Evolutionary conservation across 2,113 vertebrate species (phyloP).

Genomic region (Ageneiosus marmoratus): DNA sequence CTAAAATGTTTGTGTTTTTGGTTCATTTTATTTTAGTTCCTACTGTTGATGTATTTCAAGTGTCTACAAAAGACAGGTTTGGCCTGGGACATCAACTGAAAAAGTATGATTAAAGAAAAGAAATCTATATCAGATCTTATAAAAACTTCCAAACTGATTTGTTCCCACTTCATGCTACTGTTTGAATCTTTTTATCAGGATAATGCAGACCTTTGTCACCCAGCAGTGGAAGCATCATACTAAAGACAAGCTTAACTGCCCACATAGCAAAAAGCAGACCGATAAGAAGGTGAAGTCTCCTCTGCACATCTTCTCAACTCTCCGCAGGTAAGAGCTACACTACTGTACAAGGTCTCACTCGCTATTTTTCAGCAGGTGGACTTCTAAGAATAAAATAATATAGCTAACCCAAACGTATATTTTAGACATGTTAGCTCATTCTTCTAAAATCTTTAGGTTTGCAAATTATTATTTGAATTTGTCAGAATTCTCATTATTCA

Average conservation of each 20-base stretch:
- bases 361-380: background rate
- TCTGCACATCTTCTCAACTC: constrained; percentile 87
- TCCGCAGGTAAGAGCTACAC: constrained; percentile 79
- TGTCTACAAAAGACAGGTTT: constrained; percentile 87
- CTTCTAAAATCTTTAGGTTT: background rate
- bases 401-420: background rate
- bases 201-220: constrained; percentile 91
- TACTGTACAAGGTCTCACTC: background rate
- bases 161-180: background rate
- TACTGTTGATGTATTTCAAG: constrained; percentile 89
- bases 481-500: constrained; percentile 7
- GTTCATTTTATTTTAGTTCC: constrained; percentile 69
- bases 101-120: constrained; percentile 73
- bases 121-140: background rate
- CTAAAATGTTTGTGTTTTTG: background rate
- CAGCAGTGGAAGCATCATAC: constrained; percentile 86
- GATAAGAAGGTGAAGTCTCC: constrained; percentile 90
- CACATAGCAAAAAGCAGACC: constrained; percentile 81
- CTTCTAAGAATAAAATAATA: background rate
- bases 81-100: constrained; percentile 88
- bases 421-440: background rate
- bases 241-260: constrained; percentile 83
- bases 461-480: background rate
- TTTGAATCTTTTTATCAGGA: constrained; percentile 64
- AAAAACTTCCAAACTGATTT: background rate